Evolutionary conservation across 1,140 invertebrate species (phyloP).

Genomic region (Drosophila takahashii): DNA sequence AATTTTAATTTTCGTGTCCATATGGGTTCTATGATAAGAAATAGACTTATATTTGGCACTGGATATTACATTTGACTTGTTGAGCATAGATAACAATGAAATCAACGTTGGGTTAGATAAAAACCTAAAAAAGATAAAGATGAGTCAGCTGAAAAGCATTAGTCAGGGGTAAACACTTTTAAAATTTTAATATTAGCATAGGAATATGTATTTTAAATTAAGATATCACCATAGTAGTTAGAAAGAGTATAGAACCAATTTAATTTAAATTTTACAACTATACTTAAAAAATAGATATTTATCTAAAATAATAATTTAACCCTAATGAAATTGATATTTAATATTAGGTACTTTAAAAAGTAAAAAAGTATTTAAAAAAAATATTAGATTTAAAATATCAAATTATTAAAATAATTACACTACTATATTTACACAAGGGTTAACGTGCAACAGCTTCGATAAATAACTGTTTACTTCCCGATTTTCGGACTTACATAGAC

Average conservation of each 20-base stretch:
- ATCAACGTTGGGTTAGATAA: not conserved
- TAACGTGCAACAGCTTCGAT: not conserved
- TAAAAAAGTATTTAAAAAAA: too few relatives aligned
- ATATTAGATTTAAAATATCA: too few relatives aligned
- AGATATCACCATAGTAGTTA: too few relatives aligned
- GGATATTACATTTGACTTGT: not conserved
- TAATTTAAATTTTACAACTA: too few relatives aligned
- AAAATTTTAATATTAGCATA: too few relatives aligned
- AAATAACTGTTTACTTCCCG: constrained; percentile 10
- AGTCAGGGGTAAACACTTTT: not conserved
- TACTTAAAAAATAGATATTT: too few relatives aligned
- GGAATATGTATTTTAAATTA: too few relatives aligned
- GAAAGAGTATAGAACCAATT: too few relatives aligned
- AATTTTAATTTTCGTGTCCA: not conserved
- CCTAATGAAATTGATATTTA: too few relatives aligned
- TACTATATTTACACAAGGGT: not conserved
- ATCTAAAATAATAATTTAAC: too few relatives aligned
- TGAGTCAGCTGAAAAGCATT: not conserved
- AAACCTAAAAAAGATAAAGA: not conserved
- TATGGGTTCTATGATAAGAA: not conserved
- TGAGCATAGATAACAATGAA: not conserved
- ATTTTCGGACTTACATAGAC: too few relatives aligned
- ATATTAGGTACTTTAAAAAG: too few relatives aligned
- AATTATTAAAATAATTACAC: not conserved
- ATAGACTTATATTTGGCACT: not conserved